Conservation (phyloP, 2,888 invertebrate species). For the Schizotus pectinicornis region DNA sequence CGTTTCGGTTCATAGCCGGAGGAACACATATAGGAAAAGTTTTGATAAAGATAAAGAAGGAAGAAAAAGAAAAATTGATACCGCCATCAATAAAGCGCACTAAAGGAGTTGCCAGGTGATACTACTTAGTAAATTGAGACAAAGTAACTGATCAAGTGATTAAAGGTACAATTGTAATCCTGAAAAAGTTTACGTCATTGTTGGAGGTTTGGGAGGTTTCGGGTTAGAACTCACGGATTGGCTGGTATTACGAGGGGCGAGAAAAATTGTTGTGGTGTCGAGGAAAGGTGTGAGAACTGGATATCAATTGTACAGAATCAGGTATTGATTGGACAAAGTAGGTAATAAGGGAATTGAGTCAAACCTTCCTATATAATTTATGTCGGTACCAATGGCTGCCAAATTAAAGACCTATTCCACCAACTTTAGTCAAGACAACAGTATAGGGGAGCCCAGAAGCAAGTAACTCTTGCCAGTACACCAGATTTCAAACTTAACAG, state of each 20-base stretch:
- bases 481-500: no score
- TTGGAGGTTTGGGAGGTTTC: constrained; percentile 90
- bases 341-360: no score
- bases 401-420: no score
- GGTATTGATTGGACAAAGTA: no score
- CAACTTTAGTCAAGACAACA: no score
- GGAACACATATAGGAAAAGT: constrained; percentile 84
- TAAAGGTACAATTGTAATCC: constrained; percentile 22
- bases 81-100: background rate
- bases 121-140: no score
- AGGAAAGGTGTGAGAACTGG: constrained; percentile 28
- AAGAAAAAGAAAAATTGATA: constrained; percentile 35
- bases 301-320: constrained; percentile 35
- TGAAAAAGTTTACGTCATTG: constrained; percentile 64
- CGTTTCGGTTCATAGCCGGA: constrained; percentile 68
- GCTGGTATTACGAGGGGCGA: constrained; percentile 83
- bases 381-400: no score
- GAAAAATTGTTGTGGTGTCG: constrained; percentile 79
- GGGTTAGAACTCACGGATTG: constrained; percentile 89
- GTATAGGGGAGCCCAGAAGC: no score
- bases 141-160: no score
- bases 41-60: constrained; percentile 53
- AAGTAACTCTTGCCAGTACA: no score
- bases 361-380: no score
- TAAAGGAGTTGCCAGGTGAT: background rate